Base-by-base conservation (phyloP, 2,888 invertebrate genomes). In the Euclidia mi region DNA sequence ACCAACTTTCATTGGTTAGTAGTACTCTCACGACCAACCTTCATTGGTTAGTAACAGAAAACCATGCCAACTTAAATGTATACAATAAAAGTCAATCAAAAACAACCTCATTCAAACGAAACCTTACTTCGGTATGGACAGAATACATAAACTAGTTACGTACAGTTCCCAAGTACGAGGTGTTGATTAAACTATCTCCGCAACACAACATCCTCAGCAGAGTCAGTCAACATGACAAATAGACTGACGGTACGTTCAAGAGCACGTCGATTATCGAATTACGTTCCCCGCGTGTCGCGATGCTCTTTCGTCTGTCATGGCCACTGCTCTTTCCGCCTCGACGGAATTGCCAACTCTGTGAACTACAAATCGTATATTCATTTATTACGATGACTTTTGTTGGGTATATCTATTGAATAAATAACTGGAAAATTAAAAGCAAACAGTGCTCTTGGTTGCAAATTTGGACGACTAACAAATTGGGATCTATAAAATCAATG, bases 231-330 rank as follows among this genome's bases (percentile, higher is more conserved):
- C 77, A 81, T 90, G 91, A 91, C 88, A 87, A 88, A 91, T 90
- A 84, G 82, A 69, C 81, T 84, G 85, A 80, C 84, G 82, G 77
- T 69, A 69, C 87, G 88, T 92, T 93, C 94, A 94, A 92, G 93
- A 91, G 89, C 94, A 88, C 69, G 83, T 42, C 89, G 82, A 92
- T 94, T 94, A 94, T 92, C 92, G 90, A 92, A 93, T 94, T 92
- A 92, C 84, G 87, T 73, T 85, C 90, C 92, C 90, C 86, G 84
- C 79, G 73, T 76, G 78, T 77, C 77, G 79, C 79, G 85, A 78
- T 91, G 94, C 91, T 92, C 93, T 92, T 94, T 91, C 91, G 86
- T 87, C 83, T 92, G 93, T 88, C 93, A 92, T 72, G 93, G 94
- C 85, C 93, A 86, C 73, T 87, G 87, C 84, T 88, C 81, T 85